phyloP scores from a whole-genome alignment of 2,888 invertebrate species.

The Lasius platythorax region DNA sequence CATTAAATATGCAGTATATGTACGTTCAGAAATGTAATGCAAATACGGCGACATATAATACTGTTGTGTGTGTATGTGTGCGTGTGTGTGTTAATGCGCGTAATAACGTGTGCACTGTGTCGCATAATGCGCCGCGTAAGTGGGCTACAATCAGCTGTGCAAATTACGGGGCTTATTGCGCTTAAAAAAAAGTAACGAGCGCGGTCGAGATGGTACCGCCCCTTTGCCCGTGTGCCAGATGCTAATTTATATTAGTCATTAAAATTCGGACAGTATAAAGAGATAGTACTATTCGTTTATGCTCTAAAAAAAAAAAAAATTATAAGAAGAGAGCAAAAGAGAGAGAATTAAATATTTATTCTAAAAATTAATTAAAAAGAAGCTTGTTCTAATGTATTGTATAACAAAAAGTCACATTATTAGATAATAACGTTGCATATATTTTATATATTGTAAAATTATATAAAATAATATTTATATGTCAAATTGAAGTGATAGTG shows the following conservation, averaged over 20 bases:
- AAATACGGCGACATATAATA: constrained; percentile 19
- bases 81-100: constrained; percentile 23
- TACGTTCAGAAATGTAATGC: constrained; percentile 43
- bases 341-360: not conserved
- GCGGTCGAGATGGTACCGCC: not conserved
- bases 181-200: constrained; percentile 41
- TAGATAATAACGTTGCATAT: not conserved
- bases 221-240: constrained; percentile 17
- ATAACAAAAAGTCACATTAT: not conserved
- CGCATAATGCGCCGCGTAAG: constrained; percentile 44
- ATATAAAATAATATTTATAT: not conserved
- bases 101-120: constrained; percentile 50
- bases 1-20: constrained; percentile 39
- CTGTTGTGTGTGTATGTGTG: constrained; percentile 10
- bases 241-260: constrained; percentile 35
- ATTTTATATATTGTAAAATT: not conserved
- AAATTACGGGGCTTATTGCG: constrained; percentile 57
- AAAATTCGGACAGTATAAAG: constrained; percentile 13
- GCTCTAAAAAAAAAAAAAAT: not conserved
- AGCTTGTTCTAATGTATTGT: not conserved
- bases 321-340: not conserved
- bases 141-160: constrained; percentile 52
- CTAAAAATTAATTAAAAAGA: not conserved
- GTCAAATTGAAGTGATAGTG: not conserved
- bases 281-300: constrained; percentile 6